Evolutionary conservation across 2,888 invertebrate species (phyloP).

Genomic region (Callyntrura sp.): DNA sequence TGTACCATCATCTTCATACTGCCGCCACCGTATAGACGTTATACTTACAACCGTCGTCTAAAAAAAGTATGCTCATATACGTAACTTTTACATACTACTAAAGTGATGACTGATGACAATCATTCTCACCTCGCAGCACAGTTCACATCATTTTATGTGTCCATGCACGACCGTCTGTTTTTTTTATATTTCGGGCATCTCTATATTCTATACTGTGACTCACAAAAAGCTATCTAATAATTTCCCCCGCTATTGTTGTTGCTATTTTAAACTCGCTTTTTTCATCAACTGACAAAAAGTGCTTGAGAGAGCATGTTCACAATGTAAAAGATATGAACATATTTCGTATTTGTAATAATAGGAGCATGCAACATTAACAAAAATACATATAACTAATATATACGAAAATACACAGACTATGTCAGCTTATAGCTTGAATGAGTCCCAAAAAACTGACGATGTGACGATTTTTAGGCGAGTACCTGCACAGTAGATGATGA

Average conservation of each 20-base stretch:
- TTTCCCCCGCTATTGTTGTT: slow-evolving; percentile 1
- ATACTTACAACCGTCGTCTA: no score
- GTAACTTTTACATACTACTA: neutral
- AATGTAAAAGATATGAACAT: neutral
- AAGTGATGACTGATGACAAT: neutral
- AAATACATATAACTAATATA: no score
- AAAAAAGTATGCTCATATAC: no score
- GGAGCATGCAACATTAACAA: neutral
- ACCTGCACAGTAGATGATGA: no score
- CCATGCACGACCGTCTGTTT: neutral
- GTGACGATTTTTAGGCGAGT: no score
- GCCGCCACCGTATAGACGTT: neutral
- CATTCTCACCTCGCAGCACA: no score
- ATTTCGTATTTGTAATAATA: neutral
- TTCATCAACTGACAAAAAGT: slow-evolving; percentile 10
- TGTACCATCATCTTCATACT: neutral
- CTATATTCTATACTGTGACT: no score
- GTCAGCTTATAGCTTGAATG: no score
- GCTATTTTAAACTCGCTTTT: neutral
- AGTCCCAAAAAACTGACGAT: no score
- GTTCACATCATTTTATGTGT: neutral
- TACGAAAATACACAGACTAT: no score
- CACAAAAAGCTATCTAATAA: no score
- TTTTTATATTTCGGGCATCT: neutral
- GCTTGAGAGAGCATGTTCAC: neutral